These are phyloP conservation scores for Rhopalosiphum padi DNA, from an alignment of 1,140 invertebrate species.

Conservation along the genomic window DNA sequence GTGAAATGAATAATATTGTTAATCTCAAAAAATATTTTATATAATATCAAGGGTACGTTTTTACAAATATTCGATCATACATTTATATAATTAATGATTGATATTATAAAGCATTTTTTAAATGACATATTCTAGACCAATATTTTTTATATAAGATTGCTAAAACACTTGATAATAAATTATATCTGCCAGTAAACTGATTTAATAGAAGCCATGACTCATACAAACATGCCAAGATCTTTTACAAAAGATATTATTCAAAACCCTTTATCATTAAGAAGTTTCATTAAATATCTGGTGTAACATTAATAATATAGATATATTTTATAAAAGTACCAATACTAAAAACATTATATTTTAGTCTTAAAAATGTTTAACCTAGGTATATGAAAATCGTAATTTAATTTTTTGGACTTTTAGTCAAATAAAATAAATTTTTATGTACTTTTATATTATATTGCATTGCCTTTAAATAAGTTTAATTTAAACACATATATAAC, in stretches of 20 bases:
- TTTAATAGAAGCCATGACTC: not conserved
- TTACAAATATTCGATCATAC: not conserved
- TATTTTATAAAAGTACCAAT: not conserved
- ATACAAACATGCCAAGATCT: not conserved
- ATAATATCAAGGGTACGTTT: not conserved
- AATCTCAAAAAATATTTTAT: not conserved
- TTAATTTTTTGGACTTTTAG: not conserved
- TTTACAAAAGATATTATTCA: not conserved
- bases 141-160: constrained; percentile 3
- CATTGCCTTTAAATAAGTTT: too few relatives aligned
- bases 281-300: not conserved
- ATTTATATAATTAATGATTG: not conserved
- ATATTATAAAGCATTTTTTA: not conserved
- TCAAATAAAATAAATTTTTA: not conserved
- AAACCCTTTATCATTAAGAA: not conserved
- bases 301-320: not conserved
- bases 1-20: not conserved
- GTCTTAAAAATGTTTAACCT: not conserved
- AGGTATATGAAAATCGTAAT: not conserved
- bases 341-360: not conserved
- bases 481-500: too few relatives aligned
- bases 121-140: not conserved
- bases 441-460: not conserved
- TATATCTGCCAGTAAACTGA: not conserved
- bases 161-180: not conserved